These are phyloP conservation scores for Cebidichthys violaceus DNA, from an alignment of 2,113 vertebrate genomes.

Conservation along the genomic window DNA sequence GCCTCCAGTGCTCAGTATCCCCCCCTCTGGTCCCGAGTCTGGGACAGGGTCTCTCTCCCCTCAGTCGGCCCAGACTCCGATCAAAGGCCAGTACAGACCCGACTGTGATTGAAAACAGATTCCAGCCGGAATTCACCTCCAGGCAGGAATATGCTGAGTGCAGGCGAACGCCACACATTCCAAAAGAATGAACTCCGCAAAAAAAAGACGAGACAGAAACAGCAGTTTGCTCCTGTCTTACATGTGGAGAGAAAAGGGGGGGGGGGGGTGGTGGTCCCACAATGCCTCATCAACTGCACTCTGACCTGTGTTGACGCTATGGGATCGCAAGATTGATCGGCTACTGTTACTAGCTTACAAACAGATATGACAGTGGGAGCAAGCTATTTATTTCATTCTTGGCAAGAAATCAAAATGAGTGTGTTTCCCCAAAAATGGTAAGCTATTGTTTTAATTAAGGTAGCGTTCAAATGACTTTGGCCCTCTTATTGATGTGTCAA, in stretches of 20 bases:
- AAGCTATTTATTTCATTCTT: too few relatives aligned
- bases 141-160: conserved; percentile 65
- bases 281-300: neutral
- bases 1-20: neutral
- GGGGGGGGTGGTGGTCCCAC: too few relatives aligned
- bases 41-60: conserved; percentile 29
- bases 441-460: too few relatives aligned
- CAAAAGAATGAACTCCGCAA: conserved; percentile 48
- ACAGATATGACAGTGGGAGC: too few relatives aligned
- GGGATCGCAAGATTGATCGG: too few relatives aligned
- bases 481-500: too few relatives aligned
- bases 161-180: conserved; percentile 63
- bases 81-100: conserved; percentile 49
- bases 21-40: neutral
- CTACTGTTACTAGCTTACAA: too few relatives aligned
- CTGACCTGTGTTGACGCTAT: neutral
- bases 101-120: conserved; percentile 69
- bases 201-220: conserved; percentile 26
- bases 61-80: conserved; percentile 27
- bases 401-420: too few relatives aligned
- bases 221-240: conserved; percentile 16
- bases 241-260: conserved; percentile 2
- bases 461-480: too few relatives aligned
- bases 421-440: too few relatives aligned
- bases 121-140: conserved; percentile 29